A percentile compares a stretch with the other conserved stretches of the same genome.
Evolutionary conservation across 1,140 invertebrate genomes (phyloP).

Genomic region (Zaprionus taronus): DNA sequence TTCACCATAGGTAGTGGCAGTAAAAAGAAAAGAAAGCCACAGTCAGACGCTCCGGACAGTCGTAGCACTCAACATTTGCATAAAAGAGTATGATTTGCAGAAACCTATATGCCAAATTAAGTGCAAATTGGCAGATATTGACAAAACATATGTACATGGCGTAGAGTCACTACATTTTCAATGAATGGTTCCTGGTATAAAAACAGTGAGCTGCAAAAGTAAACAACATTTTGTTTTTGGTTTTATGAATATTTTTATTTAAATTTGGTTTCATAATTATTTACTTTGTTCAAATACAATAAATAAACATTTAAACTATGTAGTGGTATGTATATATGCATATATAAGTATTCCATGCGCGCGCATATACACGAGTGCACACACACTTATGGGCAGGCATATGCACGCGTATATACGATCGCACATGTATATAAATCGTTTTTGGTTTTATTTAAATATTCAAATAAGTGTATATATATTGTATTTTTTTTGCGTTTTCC

Average conservation of each 20-base stretch:
- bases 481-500: slow-evolving; percentile 46
- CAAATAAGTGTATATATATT: slow-evolving; percentile 79
- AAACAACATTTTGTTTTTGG: slow-evolving; percentile 31
- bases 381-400: slow-evolving; percentile 8
- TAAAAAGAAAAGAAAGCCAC: too few species aligned
- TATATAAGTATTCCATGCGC: slow-evolving; percentile 48
- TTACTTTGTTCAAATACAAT: slow-evolving; percentile 73
- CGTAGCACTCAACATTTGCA: too few species aligned
- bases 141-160: too few species aligned
- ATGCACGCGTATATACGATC: slow-evolving; percentile 23
- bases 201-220: too few species aligned
- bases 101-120: too few species aligned
- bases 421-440: slow-evolving; percentile 46
- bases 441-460: slow-evolving; percentile 62
- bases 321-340: slow-evolving; percentile 76
- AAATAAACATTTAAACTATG: slow-evolving; percentile 82
- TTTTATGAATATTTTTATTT: slow-evolving; percentile 69
- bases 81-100: too few species aligned
- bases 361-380: slow-evolving; percentile 22
- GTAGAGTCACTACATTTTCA: too few species aligned
- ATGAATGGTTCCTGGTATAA: too few species aligned
- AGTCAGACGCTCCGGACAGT: too few species aligned
- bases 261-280: slow-evolving; percentile 73
- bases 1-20: too few species aligned
- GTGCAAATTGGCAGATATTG: too few species aligned